Evolutionary conservation across 2,888 invertebrate genomes (phyloP), one percentile per base, ranked within the genome.

Genomic region (Meteorus cinctellus): DNA sequence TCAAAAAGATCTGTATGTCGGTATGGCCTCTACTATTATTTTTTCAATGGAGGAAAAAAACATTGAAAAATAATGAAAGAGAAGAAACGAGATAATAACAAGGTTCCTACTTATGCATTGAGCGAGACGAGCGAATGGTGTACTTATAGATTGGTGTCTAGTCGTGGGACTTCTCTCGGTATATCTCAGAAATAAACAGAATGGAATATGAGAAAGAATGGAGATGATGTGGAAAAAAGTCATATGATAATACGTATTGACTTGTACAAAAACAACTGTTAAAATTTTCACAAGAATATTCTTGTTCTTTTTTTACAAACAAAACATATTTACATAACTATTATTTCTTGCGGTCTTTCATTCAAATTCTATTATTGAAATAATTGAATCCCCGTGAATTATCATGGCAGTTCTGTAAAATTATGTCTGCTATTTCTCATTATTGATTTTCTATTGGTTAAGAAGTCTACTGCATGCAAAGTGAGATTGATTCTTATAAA

Each of bases 91-190:
- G 34, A 65, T 68, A 74, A 67, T 55, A 55, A 55, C 69, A 60
- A 72, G 51, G 74, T 71, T 72, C 71, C 76, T 74, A 75, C 73
- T 78, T 73, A 65, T 68, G 65, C 76, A 45, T 66, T 62, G 70
- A 79, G 74, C 79, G 77, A 74, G 75, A 76, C 77, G 71, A 19
- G 66, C 60, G 75, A 68, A 72, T 74, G 66, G 65, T 60, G 51
- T 41, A 24, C n/a, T 19, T 19, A 55, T 55, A 27, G n/a, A 16
- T 45, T 27, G 16, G 45, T 62, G 71, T 71, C 70, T 62, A 45
- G 65, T 19, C 63, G 76, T 65, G 76, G 72, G 68, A 71, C 68
- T 41, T 16, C 62, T 71, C 31, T 60, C 34, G 31, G 12, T 34
- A n/a, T 36, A 19, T 36, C n/a, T 55, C 24, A 24, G 10, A 8